Percentiles rank a stretch among this genome's conserved stretches.
These are phyloP conservation scores for Poeciliopsis presidionis DNA, from an alignment of 2,797 vertebrate species.

Conservation along the genomic window DNA sequence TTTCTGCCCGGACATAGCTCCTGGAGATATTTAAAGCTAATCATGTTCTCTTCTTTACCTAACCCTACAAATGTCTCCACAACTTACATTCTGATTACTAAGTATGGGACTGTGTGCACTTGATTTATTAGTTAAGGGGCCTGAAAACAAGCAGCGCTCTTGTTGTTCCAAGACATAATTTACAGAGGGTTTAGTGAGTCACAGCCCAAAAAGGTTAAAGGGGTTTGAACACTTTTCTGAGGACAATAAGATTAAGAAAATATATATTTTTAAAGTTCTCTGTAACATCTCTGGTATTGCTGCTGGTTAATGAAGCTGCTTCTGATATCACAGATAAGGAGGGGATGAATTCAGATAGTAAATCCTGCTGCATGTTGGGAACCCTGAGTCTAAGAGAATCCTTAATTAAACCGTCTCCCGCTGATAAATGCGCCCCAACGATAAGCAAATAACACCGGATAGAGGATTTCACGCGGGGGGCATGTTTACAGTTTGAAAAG, in stretches of 20 bases:
- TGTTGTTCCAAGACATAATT: neutral
- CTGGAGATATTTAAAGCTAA: neutral
- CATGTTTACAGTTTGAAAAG: constrained; percentile 24
- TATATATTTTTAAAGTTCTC: neutral
- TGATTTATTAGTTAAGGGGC: no score
- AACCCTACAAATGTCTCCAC: neutral
- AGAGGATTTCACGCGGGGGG: constrained; percentile 22
- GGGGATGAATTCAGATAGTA: neutral
- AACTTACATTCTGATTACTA: no score
- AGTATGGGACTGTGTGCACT: no score
- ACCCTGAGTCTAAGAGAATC: constrained; percentile 15
- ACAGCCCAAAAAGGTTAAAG: neutral
- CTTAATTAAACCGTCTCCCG: constrained; percentile 46
- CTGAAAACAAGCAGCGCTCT: neutral
- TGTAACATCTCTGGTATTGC: neutral
- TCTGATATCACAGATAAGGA: neutral
- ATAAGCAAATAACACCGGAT: constrained; percentile 41
- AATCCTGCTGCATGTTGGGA: neutral
- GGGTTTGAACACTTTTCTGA: neutral
- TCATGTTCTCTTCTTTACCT: neutral
- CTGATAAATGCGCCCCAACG: constrained; percentile 32
- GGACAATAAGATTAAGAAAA: neutral
- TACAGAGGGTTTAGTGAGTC: neutral
- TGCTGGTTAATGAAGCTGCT: neutral
- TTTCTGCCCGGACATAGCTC: neutral